Conservation (phyloP, 2,888 invertebrate genomes). For the Trichogramma evanescens region DNA sequence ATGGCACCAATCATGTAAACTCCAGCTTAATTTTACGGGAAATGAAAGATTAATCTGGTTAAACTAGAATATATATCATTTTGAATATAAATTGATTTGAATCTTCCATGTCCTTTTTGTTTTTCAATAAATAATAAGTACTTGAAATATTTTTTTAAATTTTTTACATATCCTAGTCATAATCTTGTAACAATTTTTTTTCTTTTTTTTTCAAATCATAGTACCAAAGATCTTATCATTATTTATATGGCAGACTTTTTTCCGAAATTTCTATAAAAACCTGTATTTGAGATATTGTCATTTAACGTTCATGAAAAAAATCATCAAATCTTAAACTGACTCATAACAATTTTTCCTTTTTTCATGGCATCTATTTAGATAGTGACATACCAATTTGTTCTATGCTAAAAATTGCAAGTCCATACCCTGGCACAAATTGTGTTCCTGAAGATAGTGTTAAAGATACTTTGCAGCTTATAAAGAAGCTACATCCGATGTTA, state of each 20-base stretch:
- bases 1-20: no score
- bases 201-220: no score
- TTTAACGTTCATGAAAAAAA: conserved; percentile 12
- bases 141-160: conserved; percentile 26
- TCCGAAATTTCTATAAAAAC: no score
- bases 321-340: neutral
- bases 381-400: conserved; percentile 54
- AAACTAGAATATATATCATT: neutral
- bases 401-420: conserved; percentile 48
- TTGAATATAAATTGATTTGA: neutral
- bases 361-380: conserved; percentile 36
- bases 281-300: no score
- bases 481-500: conserved; percentile 60
- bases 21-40: no score
- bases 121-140: conserved; percentile 26
- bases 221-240: no score
- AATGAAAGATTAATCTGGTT: no score
- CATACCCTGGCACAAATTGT: conserved; percentile 59
- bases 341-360: conserved; percentile 20
- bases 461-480: conserved; percentile 59
- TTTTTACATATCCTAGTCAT: conserved; percentile 25
- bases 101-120: neutral
- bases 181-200: conserved; percentile 14
- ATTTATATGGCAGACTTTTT: no score
- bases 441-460: conserved; percentile 57